Conservation (phyloP, 2,888 invertebrate species). For the Xestia ashworthii region DNA sequence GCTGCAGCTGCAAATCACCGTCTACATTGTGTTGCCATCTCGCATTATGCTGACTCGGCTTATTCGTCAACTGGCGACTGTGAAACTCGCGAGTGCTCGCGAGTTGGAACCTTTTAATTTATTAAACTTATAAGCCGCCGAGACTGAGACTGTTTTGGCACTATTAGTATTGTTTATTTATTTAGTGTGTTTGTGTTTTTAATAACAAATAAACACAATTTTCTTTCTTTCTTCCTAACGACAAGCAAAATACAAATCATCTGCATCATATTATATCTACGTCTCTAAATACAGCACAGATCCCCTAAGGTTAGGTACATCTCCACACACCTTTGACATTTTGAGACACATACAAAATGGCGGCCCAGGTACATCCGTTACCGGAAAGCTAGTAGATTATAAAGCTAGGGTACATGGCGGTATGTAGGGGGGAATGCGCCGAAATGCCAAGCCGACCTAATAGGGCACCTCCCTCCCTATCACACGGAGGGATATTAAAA, state of each 20-base stretch:
- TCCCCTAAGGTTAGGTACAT: not conserved
- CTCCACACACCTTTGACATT: slow-evolving; percentile 37
- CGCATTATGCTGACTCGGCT: too few species aligned
- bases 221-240: not conserved
- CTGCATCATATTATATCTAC: not conserved
- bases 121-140: too few species aligned
- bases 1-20: too few species aligned
- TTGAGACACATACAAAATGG: slow-evolving; percentile 40
- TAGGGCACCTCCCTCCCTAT: slow-evolving; percentile 71
- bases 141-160: too few species aligned
- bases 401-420: slow-evolving; percentile 28
- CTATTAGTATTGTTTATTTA: too few species aligned
- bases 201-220: too few species aligned
- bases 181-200: too few species aligned
- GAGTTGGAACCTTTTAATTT: too few species aligned
- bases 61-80: too few species aligned
- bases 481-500: slow-evolving; percentile 80
- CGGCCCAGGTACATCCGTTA: slow-evolving; percentile 29
- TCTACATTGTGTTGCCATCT: too few species aligned
- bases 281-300: not conserved
- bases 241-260: not conserved
- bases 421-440: slow-evolving; percentile 59
- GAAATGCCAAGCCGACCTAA: slow-evolving; percentile 68
- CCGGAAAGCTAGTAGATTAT: slow-evolving; percentile 40
- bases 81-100: too few species aligned